A percentile compares a stretch with the other conserved stretches of the same genome.
Evolutionary conservation across 2,888 invertebrate genomes (phyloP).

Genomic region (Dascillus cervinus): DNA sequence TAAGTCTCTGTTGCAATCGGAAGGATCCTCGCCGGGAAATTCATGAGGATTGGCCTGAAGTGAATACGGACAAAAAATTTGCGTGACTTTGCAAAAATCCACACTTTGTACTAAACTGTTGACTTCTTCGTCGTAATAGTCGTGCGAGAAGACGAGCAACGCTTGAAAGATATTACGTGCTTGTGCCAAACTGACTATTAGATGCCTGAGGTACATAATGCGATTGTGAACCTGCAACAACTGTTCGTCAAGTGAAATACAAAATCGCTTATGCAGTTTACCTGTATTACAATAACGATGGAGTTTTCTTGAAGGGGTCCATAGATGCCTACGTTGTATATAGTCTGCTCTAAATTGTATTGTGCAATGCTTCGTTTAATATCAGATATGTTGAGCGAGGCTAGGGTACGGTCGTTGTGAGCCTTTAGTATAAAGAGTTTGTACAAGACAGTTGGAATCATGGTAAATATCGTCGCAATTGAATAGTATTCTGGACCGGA

Average conservation of each 20-base stretch:
- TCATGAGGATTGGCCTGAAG: conserved; percentile 48
- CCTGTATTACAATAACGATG: conserved; percentile 83
- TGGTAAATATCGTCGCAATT: conserved; percentile 66
- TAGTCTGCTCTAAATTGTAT: conserved; percentile 73
- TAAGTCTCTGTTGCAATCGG: conserved; percentile 46
- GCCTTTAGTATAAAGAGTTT: conserved; percentile 67
- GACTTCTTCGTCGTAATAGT: conserved; percentile 46
- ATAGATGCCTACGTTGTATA: conserved; percentile 83
- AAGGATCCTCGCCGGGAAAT: conserved; percentile 48
- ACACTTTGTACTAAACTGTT: conserved; percentile 48
- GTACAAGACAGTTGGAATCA: conserved; percentile 75
- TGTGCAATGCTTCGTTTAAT: conserved; percentile 64
- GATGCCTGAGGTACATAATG: conserved; percentile 46
- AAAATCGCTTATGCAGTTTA: conserved; percentile 38
- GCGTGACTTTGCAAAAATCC: conserved; percentile 51
- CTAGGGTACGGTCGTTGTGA: conserved; percentile 49
- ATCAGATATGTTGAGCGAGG: conserved; percentile 55
- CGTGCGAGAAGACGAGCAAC: conserved; percentile 54
- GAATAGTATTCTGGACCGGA: conserved; percentile 53
- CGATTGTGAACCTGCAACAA: conserved; percentile 50
- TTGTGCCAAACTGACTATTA: conserved; percentile 47
- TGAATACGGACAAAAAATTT: conserved; percentile 55
- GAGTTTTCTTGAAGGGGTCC: conserved; percentile 81
- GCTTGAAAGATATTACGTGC: conserved; percentile 46
- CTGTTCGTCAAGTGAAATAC: neutral